Percentiles rank a stretch among this genome's conserved stretches.
Evolutionary conservation across 2,888 invertebrate species (phyloP).

Genomic region (Thalpophila matura): DNA sequence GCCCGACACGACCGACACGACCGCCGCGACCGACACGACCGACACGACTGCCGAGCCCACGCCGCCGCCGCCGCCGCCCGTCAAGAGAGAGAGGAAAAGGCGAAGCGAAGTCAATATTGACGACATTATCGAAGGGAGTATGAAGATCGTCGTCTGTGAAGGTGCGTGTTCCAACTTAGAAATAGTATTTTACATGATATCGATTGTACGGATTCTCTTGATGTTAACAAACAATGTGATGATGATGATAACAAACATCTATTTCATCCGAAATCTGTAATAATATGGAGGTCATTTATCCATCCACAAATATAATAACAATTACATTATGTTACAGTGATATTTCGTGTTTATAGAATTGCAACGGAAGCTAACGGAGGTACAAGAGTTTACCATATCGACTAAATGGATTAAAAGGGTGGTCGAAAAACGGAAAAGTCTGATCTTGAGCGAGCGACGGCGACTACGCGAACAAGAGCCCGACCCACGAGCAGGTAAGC

Average conservation of each 20-base stretch:
- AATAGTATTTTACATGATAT: too few relatives aligned
- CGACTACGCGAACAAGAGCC: constrained; percentile 37
- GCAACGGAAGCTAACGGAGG: constrained; percentile 41
- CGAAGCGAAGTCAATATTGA: constrained; percentile 60
- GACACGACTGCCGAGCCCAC: neutral
- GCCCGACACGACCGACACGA: neutral
- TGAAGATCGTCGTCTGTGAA: constrained; percentile 66
- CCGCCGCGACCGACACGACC: constrained; percentile 28
- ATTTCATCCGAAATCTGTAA: too few relatives aligned
- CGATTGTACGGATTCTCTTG: too few relatives aligned
- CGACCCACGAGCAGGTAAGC: constrained; percentile 14
- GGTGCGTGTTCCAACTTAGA: too few relatives aligned
- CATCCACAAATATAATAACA: too few relatives aligned
- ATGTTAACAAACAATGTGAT: too few relatives aligned
- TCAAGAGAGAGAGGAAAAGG: constrained; percentile 69
- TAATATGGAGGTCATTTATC: too few relatives aligned
- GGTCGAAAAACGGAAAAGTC: constrained; percentile 61
- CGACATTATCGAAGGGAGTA: constrained; percentile 50
- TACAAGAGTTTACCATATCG: constrained; percentile 68
- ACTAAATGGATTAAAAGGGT: constrained; percentile 66
- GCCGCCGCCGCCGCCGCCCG: neutral
- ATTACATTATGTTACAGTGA: neutral
- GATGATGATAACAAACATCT: too few relatives aligned
- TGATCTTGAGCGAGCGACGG: constrained; percentile 57
- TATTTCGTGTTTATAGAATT: constrained; percentile 52